Percentiles rank a stretch among this genome's conserved stretches.
Conservation (phyloP, 2,113 vertebrate species). For the Periophthalmus modestus region DNA sequence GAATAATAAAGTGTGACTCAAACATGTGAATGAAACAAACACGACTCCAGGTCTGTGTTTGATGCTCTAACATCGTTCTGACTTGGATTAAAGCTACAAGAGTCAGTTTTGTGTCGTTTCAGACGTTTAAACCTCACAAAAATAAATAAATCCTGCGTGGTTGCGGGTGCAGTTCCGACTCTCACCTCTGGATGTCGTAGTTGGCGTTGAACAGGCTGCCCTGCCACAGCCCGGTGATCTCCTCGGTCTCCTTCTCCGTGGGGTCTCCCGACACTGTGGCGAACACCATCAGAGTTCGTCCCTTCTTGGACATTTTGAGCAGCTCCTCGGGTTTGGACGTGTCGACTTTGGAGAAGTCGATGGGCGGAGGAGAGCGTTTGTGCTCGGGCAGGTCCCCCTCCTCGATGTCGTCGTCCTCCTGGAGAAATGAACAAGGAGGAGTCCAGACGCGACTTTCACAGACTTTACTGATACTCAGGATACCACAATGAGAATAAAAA, state of each 20-base stretch:
- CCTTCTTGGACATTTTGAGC: conserved; percentile 92
- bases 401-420: conserved; percentile 97
- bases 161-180: neutral
- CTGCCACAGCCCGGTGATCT: conserved; percentile 95
- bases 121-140: too few relatives aligned
- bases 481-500: too few relatives aligned
- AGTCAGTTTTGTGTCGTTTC: too few relatives aligned
- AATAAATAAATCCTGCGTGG: too few relatives aligned
- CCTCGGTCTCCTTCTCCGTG: conserved; percentile 93
- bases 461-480: too few relatives aligned
- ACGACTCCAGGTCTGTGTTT: too few relatives aligned
- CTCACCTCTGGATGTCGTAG: conserved; percentile 91
- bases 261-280: conserved; percentile 89
- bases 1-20: too few relatives aligned
- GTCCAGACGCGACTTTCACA: too few relatives aligned
- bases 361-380: conserved; percentile 84
- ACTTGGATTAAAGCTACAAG: neutral
- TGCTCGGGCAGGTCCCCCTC: conserved; percentile 96
- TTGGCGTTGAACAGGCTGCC: conserved; percentile 97
- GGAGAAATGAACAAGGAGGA: neutral
- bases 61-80: too few relatives aligned
- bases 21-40: too few relatives aligned
- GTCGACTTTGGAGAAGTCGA: conserved; percentile 93
- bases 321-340: conserved; percentile 91
- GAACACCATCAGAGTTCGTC: conserved; percentile 96